A percentile compares a stretch with the other conserved stretches of the same genome.
These are phyloP conservation scores for Hydrozoanthus gracilis DNA, from an alignment of 92 coral and sea anemone genomes.

Conservation along the genomic window DNA sequence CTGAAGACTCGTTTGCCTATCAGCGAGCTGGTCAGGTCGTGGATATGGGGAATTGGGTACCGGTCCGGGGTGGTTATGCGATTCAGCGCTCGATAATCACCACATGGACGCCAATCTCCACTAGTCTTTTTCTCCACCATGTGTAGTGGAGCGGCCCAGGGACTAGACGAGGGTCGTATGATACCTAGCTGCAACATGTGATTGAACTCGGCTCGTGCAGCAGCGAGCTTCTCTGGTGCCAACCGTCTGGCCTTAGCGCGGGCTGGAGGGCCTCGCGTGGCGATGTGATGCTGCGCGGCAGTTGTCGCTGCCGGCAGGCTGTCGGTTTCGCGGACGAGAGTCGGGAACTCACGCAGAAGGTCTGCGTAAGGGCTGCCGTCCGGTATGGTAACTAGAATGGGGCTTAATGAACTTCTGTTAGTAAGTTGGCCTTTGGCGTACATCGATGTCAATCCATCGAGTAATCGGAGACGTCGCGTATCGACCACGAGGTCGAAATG, in stretches of 20 bases:
- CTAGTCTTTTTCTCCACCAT: background rate
- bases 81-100: background rate
- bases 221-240: conserved; percentile 18
- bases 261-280: conserved; percentile 13
- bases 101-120: background rate
- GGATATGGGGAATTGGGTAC: background rate
- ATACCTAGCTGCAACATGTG: background rate
- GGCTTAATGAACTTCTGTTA: no score
- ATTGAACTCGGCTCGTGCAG: conserved; percentile 27
- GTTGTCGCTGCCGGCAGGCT: no score
- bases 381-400: no score
- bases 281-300: conserved; percentile 6
- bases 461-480: background rate
- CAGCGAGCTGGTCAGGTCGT: no score
- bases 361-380: no score
- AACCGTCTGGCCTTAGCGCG: conserved; percentile 10
- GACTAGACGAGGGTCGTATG: background rate
- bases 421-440: no score
- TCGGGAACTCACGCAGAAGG: no score
- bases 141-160: background rate
- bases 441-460: background rate
- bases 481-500: conserved; percentile 30
- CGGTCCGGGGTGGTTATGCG: background rate
- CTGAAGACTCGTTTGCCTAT: no score
- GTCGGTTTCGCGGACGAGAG: no score